A percentile compares a stretch with the other conserved stretches of the same genome.
Evolutionary conservation across 2,888 invertebrate genomes (phyloP).

Genomic region (Galerucella nymphaeae): DNA sequence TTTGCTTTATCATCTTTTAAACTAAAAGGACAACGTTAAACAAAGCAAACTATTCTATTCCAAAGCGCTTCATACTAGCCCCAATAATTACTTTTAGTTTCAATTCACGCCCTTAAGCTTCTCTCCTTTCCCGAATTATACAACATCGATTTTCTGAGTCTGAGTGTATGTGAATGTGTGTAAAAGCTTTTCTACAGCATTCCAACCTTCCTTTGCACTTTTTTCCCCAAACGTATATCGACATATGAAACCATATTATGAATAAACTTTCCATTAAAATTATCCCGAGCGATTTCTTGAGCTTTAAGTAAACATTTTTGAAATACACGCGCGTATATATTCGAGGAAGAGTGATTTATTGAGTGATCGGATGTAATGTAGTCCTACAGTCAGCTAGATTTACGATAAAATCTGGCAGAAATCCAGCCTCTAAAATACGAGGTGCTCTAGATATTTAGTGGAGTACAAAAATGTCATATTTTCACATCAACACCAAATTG

Average conservation of each 20-base stretch:
- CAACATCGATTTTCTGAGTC: neutral
- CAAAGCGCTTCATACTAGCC: neutral
- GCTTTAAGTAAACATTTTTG: constrained; percentile 5
- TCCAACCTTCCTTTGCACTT: neutral
- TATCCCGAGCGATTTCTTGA: constrained; percentile 6
- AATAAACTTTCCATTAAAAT: constrained; percentile 11
- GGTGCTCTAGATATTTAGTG: neutral
- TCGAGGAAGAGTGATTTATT: neutral
- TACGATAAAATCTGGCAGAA: neutral
- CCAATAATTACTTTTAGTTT: neutral
- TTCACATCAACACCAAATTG: no score
- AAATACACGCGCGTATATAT: neutral
- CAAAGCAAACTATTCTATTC: neutral
- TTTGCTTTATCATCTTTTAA: neutral
- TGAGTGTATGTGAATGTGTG: neutral
- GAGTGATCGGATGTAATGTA: neutral
- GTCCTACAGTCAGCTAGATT: neutral
- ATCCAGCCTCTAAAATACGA: neutral
- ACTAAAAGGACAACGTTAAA: neutral
- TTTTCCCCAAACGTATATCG: neutral
- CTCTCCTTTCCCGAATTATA: neutral
- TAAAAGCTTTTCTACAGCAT: neutral
- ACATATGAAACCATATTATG: neutral
- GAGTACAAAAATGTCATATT: no score
- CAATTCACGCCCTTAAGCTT: neutral